These are phyloP conservation scores for Holacanthus passer DNA, from an alignment of 2,113 vertebrate genomes.

Conservation along the genomic window DNA sequence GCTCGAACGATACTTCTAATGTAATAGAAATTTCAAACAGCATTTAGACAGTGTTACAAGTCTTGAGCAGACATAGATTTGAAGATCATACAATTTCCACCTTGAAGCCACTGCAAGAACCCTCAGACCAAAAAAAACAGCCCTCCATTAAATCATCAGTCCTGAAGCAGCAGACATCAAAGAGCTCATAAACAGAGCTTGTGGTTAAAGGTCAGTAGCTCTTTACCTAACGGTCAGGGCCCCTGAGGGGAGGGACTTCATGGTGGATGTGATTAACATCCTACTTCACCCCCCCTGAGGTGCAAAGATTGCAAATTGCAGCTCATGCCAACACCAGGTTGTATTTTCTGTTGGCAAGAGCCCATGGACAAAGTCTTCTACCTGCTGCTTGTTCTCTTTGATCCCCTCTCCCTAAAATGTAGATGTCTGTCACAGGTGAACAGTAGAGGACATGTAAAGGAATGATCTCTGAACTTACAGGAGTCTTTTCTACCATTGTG, in stretches of 20 bases:
- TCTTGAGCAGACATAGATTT: not conserved
- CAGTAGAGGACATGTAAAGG: not conserved
- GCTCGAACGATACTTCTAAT: not conserved
- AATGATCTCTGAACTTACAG: not conserved
- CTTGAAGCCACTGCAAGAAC: not conserved
- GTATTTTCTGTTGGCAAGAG: not conserved
- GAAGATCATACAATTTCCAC: not conserved
- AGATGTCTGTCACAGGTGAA: not conserved
- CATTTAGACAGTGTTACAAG: not conserved
- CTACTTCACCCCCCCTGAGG: not conserved
- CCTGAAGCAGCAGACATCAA: slow-evolving; percentile 31
- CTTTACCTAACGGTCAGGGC: not conserved
- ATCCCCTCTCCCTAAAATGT: not conserved
- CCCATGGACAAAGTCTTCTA: slow-evolving; percentile 11
- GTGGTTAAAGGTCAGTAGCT: slow-evolving; percentile 37
- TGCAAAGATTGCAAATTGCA: slow-evolving; percentile 27
- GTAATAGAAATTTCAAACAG: not conserved
- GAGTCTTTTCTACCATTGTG: not conserved
- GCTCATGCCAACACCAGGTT: not conserved
- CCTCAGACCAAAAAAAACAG: not conserved
- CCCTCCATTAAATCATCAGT: slow-evolving; percentile 8
- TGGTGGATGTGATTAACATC: slow-evolving; percentile 8
- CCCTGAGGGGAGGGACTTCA: slow-evolving; percentile 19
- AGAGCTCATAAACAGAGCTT: slow-evolving; percentile 10
- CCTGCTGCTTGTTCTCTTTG: slow-evolving; percentile 22